Conservation (phyloP, 2,113 vertebrate species). For the Pluvianellus socialis region DNA sequence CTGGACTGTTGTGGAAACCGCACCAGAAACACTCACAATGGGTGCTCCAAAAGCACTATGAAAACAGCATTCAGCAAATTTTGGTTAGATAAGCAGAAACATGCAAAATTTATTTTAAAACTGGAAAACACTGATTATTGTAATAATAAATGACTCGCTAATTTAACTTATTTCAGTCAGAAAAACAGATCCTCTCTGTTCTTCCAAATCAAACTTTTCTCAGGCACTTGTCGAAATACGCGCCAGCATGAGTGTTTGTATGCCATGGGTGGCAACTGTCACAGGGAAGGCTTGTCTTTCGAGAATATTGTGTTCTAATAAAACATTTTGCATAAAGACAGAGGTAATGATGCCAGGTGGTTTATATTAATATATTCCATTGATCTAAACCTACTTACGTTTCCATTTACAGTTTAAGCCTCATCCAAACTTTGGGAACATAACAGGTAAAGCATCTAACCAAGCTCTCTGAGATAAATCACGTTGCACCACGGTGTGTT, state of each 20-base stretch:
- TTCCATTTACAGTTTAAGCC: neutral
- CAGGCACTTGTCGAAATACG: neutral
- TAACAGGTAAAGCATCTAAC: neutral
- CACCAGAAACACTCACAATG: conserved; percentile 29
- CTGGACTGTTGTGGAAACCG: conserved; percentile 49
- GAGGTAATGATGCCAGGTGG: neutral
- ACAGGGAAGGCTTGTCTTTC: neutral
- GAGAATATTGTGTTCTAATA: neutral
- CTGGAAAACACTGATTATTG: neutral
- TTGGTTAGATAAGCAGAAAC: conserved; percentile 30
- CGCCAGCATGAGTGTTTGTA: neutral
- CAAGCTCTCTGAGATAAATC: neutral
- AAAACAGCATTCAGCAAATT: neutral
- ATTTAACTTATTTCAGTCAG: neutral
- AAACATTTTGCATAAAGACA: neutral
- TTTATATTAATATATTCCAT: neutral
- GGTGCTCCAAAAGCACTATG: neutral
- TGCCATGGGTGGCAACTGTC: neutral
- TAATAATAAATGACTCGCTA: neutral
- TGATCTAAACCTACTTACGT: neutral
- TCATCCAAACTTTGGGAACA: neutral
- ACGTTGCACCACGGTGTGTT: neutral
- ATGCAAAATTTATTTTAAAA: neutral
- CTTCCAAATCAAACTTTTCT: neutral
- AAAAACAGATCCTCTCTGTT: neutral